phyloP scores from a whole-genome alignment of 2,888 invertebrate genomes.

The Acleris emargana region DNA sequence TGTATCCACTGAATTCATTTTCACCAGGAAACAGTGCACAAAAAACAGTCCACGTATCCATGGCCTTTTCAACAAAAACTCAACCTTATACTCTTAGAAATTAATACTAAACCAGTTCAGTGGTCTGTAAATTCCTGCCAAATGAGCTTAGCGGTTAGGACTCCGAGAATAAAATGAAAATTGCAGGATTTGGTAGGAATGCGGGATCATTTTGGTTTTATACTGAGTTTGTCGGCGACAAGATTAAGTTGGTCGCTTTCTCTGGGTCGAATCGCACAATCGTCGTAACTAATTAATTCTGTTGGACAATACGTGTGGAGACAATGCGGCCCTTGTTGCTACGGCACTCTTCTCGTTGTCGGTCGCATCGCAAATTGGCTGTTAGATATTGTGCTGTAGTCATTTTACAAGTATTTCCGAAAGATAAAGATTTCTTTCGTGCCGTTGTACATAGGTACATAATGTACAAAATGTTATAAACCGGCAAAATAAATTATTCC shows the following conservation, averaged over 20 bases:
- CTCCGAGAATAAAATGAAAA: conserved; percentile 14
- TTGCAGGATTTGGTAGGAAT: conserved; percentile 6
- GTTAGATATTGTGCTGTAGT: background rate
- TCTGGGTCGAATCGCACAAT: conserved; percentile 69
- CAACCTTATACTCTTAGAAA: background rate
- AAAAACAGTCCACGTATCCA: conserved; percentile 45
- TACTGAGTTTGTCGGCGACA: conserved; percentile 37
- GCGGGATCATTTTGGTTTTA: conserved; percentile 10
- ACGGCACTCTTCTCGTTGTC: conserved; percentile 39
- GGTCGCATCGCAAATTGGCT: conserved; percentile 10
- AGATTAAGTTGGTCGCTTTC: conserved; percentile 61
- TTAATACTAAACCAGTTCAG: conserved; percentile 5
- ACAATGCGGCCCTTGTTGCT: conserved; percentile 39
- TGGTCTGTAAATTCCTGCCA: background rate
- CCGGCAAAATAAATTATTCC: no score
- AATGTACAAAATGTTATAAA: no score
- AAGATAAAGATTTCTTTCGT: no score
- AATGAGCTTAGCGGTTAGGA: conserved; percentile 20
- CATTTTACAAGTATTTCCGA: no score
- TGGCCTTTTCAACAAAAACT: conserved; percentile 22
- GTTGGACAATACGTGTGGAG: conserved; percentile 51
- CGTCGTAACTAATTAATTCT: conserved; percentile 68
- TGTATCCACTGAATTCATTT: conserved; percentile 50
- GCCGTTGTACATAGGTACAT: no score
- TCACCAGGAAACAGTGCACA: conserved; percentile 46